Evolutionary conservation across 2,113 vertebrate genomes (phyloP).

Genomic region (Zapus hudsonius): DNA sequence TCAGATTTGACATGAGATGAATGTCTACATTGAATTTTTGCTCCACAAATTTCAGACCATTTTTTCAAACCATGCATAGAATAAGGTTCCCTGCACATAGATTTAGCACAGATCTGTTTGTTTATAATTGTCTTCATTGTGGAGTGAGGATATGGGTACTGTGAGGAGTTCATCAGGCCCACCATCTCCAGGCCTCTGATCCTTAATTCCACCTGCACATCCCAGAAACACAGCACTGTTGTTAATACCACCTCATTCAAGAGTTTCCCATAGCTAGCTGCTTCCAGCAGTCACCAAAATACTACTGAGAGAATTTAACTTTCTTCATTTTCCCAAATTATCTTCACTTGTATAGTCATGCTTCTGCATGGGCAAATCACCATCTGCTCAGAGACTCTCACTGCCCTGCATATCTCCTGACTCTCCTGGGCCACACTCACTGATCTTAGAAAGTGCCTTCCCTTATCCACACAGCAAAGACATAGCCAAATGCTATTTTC

Average conservation of each 20-base stretch:
- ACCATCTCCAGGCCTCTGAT: accelerated
- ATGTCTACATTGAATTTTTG: background rate
- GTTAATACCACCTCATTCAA: accelerated
- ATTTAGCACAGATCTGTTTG: too few relatives aligned
- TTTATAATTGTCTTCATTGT: accelerated
- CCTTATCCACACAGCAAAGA: background rate
- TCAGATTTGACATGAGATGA: background rate
- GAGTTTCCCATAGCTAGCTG: too few relatives aligned
- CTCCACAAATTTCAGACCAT: background rate
- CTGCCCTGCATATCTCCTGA: background rate
- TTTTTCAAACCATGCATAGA: background rate
- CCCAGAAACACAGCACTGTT: too few relatives aligned
- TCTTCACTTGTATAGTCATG: background rate
- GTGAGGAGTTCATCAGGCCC: background rate
- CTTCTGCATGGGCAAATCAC: background rate
- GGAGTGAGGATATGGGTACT: accelerated
- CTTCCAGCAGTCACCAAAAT: background rate
- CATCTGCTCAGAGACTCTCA: background rate
- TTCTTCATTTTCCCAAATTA: background rate
- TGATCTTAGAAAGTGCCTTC: background rate
- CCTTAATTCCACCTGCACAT: accelerated
- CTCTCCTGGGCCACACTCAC: background rate
- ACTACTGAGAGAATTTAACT: background rate
- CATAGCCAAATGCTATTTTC: background rate
- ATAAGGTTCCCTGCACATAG: background rate